Conservation (phyloP, 2,888 invertebrate genomes). For the Drosophila algonquin region DNA sequence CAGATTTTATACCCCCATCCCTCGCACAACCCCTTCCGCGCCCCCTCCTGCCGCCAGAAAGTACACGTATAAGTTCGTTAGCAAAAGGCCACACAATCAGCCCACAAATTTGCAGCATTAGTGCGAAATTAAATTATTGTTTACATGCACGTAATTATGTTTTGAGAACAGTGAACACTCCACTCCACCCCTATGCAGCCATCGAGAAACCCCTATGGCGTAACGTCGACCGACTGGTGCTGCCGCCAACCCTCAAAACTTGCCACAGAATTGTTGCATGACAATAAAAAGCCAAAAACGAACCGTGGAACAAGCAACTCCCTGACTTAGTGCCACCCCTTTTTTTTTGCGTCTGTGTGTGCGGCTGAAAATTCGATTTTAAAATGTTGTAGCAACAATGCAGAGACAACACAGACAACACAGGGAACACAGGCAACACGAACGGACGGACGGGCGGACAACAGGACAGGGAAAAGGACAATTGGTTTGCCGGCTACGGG, state of each 20-base stretch:
- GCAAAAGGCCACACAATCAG: constrained; percentile 78
- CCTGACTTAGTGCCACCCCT: constrained; percentile 21
- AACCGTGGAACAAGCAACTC: constrained; percentile 2
- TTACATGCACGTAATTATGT: constrained; percentile 82
- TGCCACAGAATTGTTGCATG: constrained; percentile 53
- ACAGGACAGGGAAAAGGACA: constrained; percentile 45
- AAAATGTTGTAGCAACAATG: constrained; percentile 67
- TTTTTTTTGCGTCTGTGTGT: constrained; percentile 16
- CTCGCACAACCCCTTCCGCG: neutral
- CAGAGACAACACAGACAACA: constrained; percentile 10
- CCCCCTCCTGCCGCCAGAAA: neutral
- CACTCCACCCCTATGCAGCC: constrained; percentile 11
- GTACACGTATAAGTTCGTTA: constrained; percentile 44
- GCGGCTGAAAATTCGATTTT: constrained; percentile 74
- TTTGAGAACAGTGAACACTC: constrained; percentile 54
- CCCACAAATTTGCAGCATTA: constrained; percentile 83
- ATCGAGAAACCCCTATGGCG: constrained; percentile 19
- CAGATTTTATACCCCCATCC: neutral
- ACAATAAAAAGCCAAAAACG: constrained; percentile 43
- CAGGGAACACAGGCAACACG: neutral
- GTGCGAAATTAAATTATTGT: constrained; percentile 83
- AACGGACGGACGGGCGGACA: neutral
- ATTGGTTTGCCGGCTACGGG: constrained; percentile 21
- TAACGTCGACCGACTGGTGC: neutral
- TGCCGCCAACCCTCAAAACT: constrained; percentile 54